Evolutionary conservation across 1,140 invertebrate species (phyloP), one percentile per base, ranked within the genome.

Genomic region (Rhopalosiphum padi): DNA sequence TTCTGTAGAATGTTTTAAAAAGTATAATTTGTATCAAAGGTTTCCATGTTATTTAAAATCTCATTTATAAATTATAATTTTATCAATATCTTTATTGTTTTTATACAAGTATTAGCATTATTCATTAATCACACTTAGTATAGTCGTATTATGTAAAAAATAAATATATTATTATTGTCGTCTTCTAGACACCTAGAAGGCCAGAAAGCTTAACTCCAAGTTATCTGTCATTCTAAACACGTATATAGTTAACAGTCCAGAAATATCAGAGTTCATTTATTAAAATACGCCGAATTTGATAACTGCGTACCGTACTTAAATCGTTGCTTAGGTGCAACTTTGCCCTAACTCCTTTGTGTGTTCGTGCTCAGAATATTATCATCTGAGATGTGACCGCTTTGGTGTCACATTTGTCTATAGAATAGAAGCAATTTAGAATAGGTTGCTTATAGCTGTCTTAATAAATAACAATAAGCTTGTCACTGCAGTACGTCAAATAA

Each of bases 311-410:
- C 83, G 23, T 85, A 85, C 83, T 85, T 85, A 85, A 85, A 85
- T 41, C 82, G 37, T 85, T 85, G 82, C 37, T 85, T 85, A 43
- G 83, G 23, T 85, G 23, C 83, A 85, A 85, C 83, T 82, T 82
- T 82, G 15, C 77, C n/a, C 77, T 43, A 43, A 43, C 23, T 85
- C 37, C 83, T 85, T 43, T 85, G 23, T 30, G 22, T 41, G 37
- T 85, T 85, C 83, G 83, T 85, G 83, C 83, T 85, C 41, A 43
- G 83, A 43, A 85, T 85, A 85, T 85, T 43, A 85, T 85, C 11
- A 85, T 7, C 25, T 9, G 23, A 68, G 30, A 85, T 37, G 37
- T 37, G 82, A 37, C 35, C 37, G 83, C 83, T 41, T 41, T 85
- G 11, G 37, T 43, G 23, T 11, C 23, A 41, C 37, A 85, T 85